phyloP scores from a whole-genome alignment of 2,797 vertebrate species.

The Phalanger gymnotis region DNA sequence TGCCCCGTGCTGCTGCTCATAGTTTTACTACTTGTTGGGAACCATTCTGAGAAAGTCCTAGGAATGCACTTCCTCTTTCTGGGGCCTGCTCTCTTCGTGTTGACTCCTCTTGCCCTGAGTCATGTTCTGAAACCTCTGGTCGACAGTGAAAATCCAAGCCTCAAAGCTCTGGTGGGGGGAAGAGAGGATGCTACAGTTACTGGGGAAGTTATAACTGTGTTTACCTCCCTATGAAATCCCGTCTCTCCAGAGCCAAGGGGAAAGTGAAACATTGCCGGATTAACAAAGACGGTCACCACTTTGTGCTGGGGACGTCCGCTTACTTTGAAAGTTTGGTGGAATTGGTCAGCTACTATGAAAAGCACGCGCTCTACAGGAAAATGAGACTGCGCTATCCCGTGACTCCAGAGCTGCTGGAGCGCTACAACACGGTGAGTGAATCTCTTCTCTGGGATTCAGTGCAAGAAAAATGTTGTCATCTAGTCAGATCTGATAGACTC shows the following conservation, averaged over 20 bases:
- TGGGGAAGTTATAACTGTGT: background rate
- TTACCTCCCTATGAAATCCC: background rate
- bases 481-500: background rate
- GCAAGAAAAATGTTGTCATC: background rate
- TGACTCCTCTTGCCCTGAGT: background rate
- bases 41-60: background rate
- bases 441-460: background rate
- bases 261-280: slow-evolving; percentile 98
- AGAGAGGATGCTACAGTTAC: background rate
- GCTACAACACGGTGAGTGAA: slow-evolving; percentile 90
- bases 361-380: slow-evolving; percentile 95
- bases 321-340: slow-evolving; percentile 97
- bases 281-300: slow-evolving; percentile 91
- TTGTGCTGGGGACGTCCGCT: slow-evolving; percentile 93
- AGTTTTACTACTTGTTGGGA: background rate
- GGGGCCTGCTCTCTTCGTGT: background rate
- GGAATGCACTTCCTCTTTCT: background rate
- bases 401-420: slow-evolving; percentile 92
- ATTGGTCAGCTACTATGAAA: slow-evolving; percentile 94
- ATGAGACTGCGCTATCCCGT: slow-evolving; percentile 97
- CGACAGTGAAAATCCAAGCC: background rate
- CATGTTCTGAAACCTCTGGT: background rate
- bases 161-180: background rate
- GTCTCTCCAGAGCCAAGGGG: slow-evolving; percentile 90
- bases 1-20: background rate